Conservation (phyloP, 2,888 invertebrate species). For the Poecilus cupreus region DNA sequence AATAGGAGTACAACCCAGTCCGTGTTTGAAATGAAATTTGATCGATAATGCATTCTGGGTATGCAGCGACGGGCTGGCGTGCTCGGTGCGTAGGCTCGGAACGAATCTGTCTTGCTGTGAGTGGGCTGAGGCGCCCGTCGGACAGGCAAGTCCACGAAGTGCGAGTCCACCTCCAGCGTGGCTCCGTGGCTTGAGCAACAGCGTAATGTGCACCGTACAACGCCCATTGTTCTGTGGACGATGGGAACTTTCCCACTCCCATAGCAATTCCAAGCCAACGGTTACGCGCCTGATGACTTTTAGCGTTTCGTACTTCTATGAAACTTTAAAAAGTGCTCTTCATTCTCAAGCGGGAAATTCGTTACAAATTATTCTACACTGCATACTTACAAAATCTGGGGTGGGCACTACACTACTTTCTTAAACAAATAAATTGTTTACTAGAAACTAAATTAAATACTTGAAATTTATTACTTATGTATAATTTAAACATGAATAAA, state of each 20-base stretch:
- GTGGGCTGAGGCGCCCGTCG: slow-evolving; percentile 37
- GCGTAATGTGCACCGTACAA: slow-evolving; percentile 9
- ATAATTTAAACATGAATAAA: no score
- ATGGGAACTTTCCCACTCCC: slow-evolving; percentile 41
- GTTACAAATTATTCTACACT: neutral
- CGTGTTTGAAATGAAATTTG: slow-evolving; percentile 28
- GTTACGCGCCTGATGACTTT: neutral
- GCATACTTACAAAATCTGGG: no score
- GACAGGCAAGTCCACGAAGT: neutral
- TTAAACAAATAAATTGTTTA: no score
- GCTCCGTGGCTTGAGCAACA: slow-evolving; percentile 1
- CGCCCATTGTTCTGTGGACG: slow-evolving; percentile 10
- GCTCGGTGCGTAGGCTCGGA: neutral
- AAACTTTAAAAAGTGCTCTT: no score
- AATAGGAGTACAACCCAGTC: neutral
- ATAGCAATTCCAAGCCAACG: neutral
- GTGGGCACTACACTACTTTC: no score
- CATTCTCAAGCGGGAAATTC: neutral
- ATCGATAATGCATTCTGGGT: slow-evolving; percentile 15
- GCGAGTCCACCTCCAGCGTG: neutral
- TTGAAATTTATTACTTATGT: no score
- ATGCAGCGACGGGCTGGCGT: neutral
- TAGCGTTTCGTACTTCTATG: no score
- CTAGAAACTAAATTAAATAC: no score
- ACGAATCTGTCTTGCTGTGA: neutral